Conservation (phyloP, 1,140 invertebrate genomes). For the Dendrolimus kikuchii region DNA sequence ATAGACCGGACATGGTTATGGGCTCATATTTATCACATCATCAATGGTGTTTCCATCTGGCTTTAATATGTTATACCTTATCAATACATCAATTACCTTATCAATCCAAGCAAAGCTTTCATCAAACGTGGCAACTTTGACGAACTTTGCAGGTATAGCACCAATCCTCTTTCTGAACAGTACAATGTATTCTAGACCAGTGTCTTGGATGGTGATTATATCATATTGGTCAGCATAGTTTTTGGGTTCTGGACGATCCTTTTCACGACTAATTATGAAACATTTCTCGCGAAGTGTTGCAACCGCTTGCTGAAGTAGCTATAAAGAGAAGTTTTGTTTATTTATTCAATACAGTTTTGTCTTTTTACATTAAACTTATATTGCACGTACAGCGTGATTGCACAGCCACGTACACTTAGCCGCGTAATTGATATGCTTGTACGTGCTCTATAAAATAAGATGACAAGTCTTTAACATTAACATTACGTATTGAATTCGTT, state of each 20-base stretch:
- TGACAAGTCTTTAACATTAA: too few species aligned
- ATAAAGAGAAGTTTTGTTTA: constrained; percentile 9
- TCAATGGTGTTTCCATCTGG: too few species aligned
- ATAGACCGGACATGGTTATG: too few species aligned
- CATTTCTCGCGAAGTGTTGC: constrained; percentile 57
- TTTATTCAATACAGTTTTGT: constrained; percentile 1
- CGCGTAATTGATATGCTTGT: too few species aligned
- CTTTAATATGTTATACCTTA: too few species aligned
- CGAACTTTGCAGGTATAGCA: constrained; percentile 57
- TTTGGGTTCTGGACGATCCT: constrained; percentile 38
- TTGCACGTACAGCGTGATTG: too few species aligned
- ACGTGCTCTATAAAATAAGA: too few species aligned
- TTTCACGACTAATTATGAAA: constrained; percentile 70
- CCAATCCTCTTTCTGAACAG: constrained; percentile 55
- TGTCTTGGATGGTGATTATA: constrained; percentile 57
- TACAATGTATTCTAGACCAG: constrained; percentile 58
- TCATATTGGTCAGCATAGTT: constrained; percentile 45
- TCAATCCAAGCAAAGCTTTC: constrained; percentile 57
- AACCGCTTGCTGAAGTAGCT: constrained; percentile 57
- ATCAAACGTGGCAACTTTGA: constrained; percentile 44
- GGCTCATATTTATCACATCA: too few species aligned
- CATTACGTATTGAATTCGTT: too few species aligned
- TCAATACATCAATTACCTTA: constrained; percentile 10
- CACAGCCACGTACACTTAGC: too few species aligned
- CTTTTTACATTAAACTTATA: neutral